These are phyloP conservation scores for Orbicella faveolata DNA, from an alignment of 64 coral and sea anemone genomes.

Conservation along the genomic window DNA sequence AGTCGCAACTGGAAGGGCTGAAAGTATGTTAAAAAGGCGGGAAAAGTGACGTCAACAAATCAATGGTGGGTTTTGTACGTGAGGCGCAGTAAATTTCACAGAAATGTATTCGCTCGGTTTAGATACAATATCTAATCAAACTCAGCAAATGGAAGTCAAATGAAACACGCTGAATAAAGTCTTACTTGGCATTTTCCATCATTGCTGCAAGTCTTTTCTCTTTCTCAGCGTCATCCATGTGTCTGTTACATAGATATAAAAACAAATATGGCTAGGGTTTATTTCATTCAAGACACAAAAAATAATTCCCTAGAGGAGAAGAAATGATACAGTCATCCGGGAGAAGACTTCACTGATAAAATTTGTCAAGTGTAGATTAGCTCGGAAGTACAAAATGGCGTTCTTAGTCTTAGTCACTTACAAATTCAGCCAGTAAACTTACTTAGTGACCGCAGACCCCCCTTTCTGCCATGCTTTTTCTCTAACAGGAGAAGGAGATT, in stretches of 20 bases:
- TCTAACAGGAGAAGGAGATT: constrained; percentile 26
- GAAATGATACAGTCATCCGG: neutral
- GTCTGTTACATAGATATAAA: constrained; percentile 43
- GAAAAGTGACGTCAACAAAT: too few relatives aligned
- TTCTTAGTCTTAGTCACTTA: neutral
- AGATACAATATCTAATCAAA: too few relatives aligned
- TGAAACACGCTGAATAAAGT: neutral
- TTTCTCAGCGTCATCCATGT: constrained; percentile 69
- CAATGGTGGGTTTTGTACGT: too few relatives aligned
- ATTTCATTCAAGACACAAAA: too few relatives aligned
- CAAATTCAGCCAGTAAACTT: neutral
- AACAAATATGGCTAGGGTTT: neutral
- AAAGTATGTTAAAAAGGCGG: too few relatives aligned
- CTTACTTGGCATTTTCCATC: constrained; percentile 95
- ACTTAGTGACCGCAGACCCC: constrained; percentile 58
- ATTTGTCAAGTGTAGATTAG: neutral
- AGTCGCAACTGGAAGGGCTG: too few relatives aligned
- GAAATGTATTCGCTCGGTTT: too few relatives aligned
- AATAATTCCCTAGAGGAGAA: neutral
- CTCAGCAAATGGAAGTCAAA: too few relatives aligned
- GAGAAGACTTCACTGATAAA: neutral
- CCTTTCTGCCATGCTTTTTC: neutral
- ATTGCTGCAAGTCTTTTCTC: constrained; percentile 81
- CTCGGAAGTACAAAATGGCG: neutral
- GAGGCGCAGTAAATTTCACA: too few relatives aligned